phyloP scores from a whole-genome alignment of 1,140 invertebrate species.

The Camponotus vicinus region DNA sequence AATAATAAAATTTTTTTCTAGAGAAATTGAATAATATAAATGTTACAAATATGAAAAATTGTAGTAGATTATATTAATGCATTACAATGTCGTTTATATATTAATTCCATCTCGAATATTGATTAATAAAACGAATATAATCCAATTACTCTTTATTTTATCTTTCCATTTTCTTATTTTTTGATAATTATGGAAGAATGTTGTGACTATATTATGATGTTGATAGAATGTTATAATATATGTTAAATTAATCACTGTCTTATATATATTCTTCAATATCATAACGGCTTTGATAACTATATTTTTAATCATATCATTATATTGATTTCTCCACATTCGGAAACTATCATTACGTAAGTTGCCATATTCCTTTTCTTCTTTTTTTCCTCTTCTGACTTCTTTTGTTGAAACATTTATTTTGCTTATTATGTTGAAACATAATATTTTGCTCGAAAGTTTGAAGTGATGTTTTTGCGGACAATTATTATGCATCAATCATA shows the following conservation, averaged over 20 bases:
- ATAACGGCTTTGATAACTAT: not conserved
- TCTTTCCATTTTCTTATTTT: too few species aligned
- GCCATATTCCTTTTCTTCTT: not conserved
- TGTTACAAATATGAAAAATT: too few species aligned
- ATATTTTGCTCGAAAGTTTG: not conserved
- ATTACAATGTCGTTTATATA: too few species aligned
- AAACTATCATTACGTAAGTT: not conserved
- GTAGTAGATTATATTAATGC: too few species aligned
- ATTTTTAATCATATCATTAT: slow-evolving; percentile 25
- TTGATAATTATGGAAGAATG: too few species aligned
- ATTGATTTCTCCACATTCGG: slow-evolving; percentile 2
- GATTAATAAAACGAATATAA: too few species aligned
- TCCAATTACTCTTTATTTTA: too few species aligned
- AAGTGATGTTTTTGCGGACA: not conserved
- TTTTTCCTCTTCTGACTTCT: not conserved
- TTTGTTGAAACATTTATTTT: not conserved
- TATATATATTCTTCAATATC: not conserved
- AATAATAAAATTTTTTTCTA: slow-evolving; percentile 10
- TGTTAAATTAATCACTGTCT: too few species aligned
- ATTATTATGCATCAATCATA: not conserved
- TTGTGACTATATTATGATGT: too few species aligned
- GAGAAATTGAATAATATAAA: not conserved
- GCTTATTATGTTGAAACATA: not conserved
- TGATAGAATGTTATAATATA: too few species aligned
- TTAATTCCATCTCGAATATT: too few species aligned